phyloP scores from a whole-genome alignment of 2,888 invertebrate genomes.

The Drosophila conformis region DNA sequence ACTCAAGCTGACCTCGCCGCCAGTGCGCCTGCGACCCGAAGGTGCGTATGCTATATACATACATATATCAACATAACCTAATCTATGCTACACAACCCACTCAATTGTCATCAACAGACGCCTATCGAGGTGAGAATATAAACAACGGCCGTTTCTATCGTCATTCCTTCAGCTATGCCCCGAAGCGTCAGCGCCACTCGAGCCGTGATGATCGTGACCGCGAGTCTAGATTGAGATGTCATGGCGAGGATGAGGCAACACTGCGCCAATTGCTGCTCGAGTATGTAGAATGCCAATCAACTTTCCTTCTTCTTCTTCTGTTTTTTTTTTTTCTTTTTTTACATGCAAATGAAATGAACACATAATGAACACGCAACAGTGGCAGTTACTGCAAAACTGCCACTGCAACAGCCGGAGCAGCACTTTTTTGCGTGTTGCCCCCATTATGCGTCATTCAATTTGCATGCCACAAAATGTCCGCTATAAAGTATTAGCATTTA shows the following conservation, averaged over 20 bases:
- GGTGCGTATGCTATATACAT: constrained; percentile 63
- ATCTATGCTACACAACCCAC: neutral
- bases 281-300: constrained; percentile 86
- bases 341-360: constrained; percentile 57
- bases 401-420: constrained; percentile 3
- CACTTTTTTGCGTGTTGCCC: constrained; percentile 30
- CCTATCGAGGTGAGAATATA: constrained; percentile 82
- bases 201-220: constrained; percentile 84
- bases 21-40: constrained; percentile 85
- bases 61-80: neutral
- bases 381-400: neutral
- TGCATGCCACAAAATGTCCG: constrained; percentile 60
- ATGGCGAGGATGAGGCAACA: constrained; percentile 94
- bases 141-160: constrained; percentile 85
- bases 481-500: constrained; percentile 70
- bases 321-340: neutral
- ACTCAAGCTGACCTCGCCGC: constrained; percentile 86
- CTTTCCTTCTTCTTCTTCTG: neutral
- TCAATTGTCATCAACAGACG: constrained; percentile 68
- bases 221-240: constrained; percentile 85
- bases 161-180: constrained; percentile 85
- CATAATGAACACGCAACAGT: constrained; percentile 42
- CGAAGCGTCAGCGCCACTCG: constrained; percentile 84
- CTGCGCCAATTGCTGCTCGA: constrained; percentile 97
- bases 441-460: constrained; percentile 74